A percentile compares a stretch with the other conserved stretches of the same genome.
These are phyloP conservation scores for Ciona savignyi DNA, from an alignment of 23 tunicate genomes.

Conservation along the genomic window DNA sequence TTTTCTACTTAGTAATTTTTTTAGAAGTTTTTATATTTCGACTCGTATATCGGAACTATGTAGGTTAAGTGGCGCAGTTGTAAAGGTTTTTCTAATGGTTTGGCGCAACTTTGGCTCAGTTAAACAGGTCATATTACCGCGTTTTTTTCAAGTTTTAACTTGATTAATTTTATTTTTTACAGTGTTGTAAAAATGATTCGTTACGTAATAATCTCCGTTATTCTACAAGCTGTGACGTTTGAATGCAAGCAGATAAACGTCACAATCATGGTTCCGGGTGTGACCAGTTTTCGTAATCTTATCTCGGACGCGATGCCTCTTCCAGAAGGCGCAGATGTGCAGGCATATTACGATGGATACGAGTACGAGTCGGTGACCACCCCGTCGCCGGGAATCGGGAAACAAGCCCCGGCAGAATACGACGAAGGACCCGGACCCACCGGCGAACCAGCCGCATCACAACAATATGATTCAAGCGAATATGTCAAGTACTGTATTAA, in stretches of 20 bases:
- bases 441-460: background rate
- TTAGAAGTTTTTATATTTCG: too few species aligned
- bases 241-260: background rate
- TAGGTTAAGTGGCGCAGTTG: too few species aligned
- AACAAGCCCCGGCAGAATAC: background rate
- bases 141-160: too few species aligned
- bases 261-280: background rate
- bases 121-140: too few species aligned
- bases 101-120: too few species aligned
- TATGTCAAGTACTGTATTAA: conserved; percentile 7
- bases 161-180: too few species aligned
- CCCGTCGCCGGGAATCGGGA: background rate
- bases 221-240: background rate
- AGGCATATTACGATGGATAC: background rate
- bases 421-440: background rate
- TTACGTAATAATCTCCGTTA: background rate
- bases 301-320: background rate
- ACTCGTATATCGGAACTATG: too few species aligned
- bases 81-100: too few species aligned
- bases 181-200: too few species aligned
- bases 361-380: background rate
- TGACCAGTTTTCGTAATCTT: too few species aligned
- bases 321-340: background rate
- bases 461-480: background rate
- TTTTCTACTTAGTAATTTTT: too few species aligned